Evolutionary conservation across 2,888 invertebrate genomes (phyloP).

Genomic region (Scaeva pyrastri): DNA sequence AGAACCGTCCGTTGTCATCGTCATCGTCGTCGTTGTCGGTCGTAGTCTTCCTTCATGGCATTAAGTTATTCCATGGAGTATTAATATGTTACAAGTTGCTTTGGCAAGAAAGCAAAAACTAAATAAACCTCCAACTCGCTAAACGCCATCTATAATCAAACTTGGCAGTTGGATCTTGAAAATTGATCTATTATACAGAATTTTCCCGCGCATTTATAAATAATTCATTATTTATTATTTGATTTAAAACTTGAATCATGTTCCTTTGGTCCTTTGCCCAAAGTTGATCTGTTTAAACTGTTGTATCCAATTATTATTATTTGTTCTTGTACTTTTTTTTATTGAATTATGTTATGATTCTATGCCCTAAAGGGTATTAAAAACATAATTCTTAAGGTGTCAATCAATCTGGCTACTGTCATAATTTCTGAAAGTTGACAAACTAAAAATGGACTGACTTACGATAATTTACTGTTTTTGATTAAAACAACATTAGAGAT

Average conservation of each 20-base stretch:
- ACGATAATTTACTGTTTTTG: background rate
- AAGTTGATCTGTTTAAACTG: background rate
- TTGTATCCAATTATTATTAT: background rate
- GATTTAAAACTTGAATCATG: conserved; percentile 31
- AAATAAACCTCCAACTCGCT: background rate
- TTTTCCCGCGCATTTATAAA: conserved; percentile 16
- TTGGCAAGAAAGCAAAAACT: background rate
- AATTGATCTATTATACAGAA: conserved; percentile 44
- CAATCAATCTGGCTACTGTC: background rate
- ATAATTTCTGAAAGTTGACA: conserved; percentile 9
- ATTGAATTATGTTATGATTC: background rate
- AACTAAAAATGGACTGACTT: background rate
- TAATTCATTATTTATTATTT: conserved; percentile 38
- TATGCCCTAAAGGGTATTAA: conserved; percentile 29
- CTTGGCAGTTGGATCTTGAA: conserved; percentile 36
- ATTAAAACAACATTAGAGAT: background rate
- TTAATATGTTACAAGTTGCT: conserved; percentile 15
- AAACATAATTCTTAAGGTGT: conserved; percentile 12
- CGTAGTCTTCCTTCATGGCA: no score
- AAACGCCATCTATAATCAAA: background rate
- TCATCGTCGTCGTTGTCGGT: background rate
- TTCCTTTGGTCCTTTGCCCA: background rate
- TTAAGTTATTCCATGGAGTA: conserved; percentile 22
- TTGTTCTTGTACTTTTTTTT: background rate
- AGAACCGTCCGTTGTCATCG: background rate